These are phyloP conservation scores for Sesia apiformis DNA, from an alignment of 2,888 invertebrate genomes.

Conservation along the genomic window DNA sequence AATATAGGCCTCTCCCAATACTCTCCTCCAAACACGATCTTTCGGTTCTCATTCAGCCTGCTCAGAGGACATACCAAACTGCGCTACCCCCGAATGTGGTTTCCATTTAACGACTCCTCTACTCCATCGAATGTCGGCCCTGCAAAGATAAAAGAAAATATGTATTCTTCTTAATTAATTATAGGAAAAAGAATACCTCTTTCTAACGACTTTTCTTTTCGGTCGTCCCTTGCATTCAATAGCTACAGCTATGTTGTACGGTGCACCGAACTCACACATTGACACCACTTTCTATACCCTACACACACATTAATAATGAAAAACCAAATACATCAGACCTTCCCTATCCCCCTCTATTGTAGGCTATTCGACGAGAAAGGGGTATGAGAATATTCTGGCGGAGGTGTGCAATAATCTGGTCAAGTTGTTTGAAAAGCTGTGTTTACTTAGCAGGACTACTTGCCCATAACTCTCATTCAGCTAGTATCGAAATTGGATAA, in stretches of 20 bases:
- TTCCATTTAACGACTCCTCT: too few species aligned
- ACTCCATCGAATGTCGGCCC: too few species aligned
- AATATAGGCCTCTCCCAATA: too few species aligned
- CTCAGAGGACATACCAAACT: too few species aligned
- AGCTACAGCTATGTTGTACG: slow-evolving; percentile 22
- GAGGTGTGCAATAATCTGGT: slow-evolving; percentile 25
- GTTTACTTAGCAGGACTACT: slow-evolving; percentile 18
- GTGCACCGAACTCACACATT: slow-evolving; percentile 35
- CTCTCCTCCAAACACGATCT: too few species aligned
- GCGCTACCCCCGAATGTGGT: too few species aligned
- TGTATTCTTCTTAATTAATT: too few species aligned
- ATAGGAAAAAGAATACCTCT: too few species aligned
- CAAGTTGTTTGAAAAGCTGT: slow-evolving; percentile 18
- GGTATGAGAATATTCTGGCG: slow-evolving; percentile 14
- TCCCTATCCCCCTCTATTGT: slow-evolving; percentile 11
- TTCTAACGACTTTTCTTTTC: slow-evolving; percentile 9
- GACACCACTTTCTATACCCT: slow-evolving; percentile 26
- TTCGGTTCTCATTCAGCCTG: too few species aligned
- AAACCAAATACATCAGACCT: slow-evolving; percentile 24
- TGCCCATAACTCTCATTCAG: not conserved
- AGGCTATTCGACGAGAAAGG: slow-evolving; percentile 14
- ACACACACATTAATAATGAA: slow-evolving; percentile 28
- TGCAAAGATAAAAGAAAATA: too few species aligned
- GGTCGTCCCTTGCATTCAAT: slow-evolving; percentile 17
- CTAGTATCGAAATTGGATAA: not conserved